These are phyloP conservation scores for Synanceia verrucosa DNA, from an alignment of 2,797 vertebrate genomes.

Conservation along the genomic window DNA sequence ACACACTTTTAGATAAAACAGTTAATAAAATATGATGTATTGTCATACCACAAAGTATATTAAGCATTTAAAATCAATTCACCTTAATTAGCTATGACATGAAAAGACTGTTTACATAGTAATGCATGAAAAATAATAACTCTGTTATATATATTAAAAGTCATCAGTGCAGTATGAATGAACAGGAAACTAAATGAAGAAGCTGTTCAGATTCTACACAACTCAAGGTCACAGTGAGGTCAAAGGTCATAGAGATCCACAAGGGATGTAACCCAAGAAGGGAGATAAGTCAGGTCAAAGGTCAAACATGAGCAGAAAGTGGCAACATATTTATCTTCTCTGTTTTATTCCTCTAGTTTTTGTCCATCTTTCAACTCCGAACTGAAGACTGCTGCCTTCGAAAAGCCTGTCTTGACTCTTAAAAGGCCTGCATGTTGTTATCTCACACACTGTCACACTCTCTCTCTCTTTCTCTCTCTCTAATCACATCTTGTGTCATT, in stretches of 20 bases:
- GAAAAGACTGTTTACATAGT: neutral
- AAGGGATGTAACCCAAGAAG: constrained; percentile 58
- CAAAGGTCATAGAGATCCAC: constrained; percentile 47
- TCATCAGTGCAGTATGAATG: neutral
- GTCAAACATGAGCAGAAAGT: constrained; percentile 32
- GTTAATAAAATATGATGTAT: neutral
- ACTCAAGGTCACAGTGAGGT: constrained; percentile 48
- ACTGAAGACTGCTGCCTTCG: neutral
- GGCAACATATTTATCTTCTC: constrained; percentile 4
- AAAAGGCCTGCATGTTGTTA: neutral
- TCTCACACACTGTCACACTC: neutral
- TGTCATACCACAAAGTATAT: neutral
- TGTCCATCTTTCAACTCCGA: neutral
- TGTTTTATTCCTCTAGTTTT: neutral
- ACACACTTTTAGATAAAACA: neutral
- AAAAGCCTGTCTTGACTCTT: neutral
- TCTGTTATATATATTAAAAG: neutral
- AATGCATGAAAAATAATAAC: neutral
- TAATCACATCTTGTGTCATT: constrained; percentile 53
- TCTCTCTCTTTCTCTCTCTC: too few relatives aligned
- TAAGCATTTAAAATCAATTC: neutral
- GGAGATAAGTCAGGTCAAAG: constrained; percentile 50
- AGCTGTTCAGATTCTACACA: neutral
- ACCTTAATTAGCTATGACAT: neutral
- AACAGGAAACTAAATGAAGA: neutral